Percentiles rank a stretch among this genome's conserved stretches.
Conservation (phyloP, 2,888 invertebrate species). For the Ichneumoninae sp. region DNA sequence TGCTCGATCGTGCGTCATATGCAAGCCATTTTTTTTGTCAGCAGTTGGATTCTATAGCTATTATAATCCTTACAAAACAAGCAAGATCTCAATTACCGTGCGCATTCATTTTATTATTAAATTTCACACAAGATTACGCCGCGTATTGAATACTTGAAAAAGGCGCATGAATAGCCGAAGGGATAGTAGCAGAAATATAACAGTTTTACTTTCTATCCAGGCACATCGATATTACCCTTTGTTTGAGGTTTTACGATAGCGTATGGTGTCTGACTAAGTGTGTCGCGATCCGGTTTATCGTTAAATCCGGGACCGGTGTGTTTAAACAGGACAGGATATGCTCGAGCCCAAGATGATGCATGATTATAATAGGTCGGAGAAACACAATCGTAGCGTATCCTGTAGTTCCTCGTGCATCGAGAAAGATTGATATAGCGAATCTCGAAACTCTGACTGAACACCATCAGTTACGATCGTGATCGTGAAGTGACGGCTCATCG, state of each 20-base stretch:
- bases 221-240: conserved; percentile 31
- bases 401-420: neutral
- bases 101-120: neutral
- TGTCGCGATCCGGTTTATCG: conserved; percentile 35
- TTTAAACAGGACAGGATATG: neutral
- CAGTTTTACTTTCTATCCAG: conserved; percentile 7
- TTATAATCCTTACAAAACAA: neutral
- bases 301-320: conserved; percentile 27
- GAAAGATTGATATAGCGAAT: neutral
- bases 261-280: conserved; percentile 4
- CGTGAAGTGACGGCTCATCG: neutral
- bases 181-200: conserved; percentile 9
- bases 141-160: neutral
- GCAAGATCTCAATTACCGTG: neutral
- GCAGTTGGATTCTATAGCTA: neutral
- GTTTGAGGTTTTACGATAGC: conserved; percentile 6
- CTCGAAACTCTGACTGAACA: neutral
- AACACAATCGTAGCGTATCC: neutral
- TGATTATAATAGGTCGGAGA: neutral
- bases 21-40: neutral
- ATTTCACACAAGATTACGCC: neutral
- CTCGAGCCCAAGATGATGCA: neutral
- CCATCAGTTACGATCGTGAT: neutral
- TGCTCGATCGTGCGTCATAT: neutral
- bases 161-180: neutral